phyloP scores from a whole-genome alignment of 2,797 vertebrate genomes.

The Oreochromis mossambicus region DNA sequence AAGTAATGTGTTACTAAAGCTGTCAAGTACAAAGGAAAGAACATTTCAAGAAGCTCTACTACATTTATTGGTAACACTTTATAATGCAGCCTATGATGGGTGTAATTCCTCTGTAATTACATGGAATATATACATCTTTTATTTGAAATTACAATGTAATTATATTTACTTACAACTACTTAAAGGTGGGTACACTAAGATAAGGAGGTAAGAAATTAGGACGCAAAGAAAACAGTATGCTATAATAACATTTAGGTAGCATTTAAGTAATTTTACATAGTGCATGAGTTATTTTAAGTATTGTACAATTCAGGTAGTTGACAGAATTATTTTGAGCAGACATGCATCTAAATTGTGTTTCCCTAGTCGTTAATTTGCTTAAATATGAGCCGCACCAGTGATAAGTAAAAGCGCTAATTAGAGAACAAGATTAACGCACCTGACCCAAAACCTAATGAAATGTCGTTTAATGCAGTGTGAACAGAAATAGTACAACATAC shows the following conservation, averaged over 20 bases:
- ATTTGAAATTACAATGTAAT: background rate
- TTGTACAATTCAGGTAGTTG: background rate
- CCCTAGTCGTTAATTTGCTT: background rate
- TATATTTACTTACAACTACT: background rate
- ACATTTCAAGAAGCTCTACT: background rate
- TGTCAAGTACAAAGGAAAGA: background rate
- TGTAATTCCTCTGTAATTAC: background rate
- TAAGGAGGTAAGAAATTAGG: background rate
- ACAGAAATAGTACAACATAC: background rate
- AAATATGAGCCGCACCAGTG: background rate
- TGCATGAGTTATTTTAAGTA: background rate
- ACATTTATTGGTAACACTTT: background rate
- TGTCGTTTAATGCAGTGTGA: background rate
- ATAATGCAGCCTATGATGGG: background rate
- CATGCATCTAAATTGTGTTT: background rate
- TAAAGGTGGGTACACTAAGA: background rate
- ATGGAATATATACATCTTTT: background rate
- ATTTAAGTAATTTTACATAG: background rate
- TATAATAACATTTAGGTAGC: background rate
- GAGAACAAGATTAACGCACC: background rate
- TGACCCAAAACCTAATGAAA: background rate
- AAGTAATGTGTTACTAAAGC: background rate
- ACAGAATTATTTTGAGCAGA: background rate
- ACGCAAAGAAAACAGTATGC: background rate
- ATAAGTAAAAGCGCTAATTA: background rate